These are phyloP conservation scores for Noctua janthina DNA, from an alignment of 2,888 invertebrate genomes.

Conservation along the genomic window DNA sequence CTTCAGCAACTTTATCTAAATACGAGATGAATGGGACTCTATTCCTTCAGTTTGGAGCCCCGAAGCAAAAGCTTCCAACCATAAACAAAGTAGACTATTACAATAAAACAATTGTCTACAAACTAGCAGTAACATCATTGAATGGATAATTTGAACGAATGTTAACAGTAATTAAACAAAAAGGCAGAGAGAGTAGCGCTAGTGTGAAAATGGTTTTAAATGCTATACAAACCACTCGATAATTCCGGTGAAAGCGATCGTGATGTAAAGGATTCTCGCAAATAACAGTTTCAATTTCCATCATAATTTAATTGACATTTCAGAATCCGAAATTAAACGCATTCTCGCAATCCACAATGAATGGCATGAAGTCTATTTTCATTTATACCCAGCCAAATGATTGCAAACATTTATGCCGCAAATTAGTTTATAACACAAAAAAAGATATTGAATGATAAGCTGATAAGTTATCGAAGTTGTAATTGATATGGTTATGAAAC, in stretches of 20 bases:
- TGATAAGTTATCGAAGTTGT: slow-evolving; percentile 64
- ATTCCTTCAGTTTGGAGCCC: slow-evolving; percentile 15
- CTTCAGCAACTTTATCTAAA: background rate
- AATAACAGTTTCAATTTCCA: slow-evolving; percentile 8
- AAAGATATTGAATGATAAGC: slow-evolving; percentile 61
- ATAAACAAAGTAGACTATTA: background rate
- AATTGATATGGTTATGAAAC: slow-evolving; percentile 73
- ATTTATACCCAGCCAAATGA: background rate
- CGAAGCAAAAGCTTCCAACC: background rate
- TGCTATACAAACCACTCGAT: background rate
- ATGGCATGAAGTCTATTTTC: slow-evolving; percentile 22
- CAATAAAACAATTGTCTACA: slow-evolving; percentile 14
- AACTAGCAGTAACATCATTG: background rate
- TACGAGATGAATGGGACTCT: slow-evolving; percentile 3
- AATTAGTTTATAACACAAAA: slow-evolving; percentile 58
- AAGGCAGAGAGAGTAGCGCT: background rate
- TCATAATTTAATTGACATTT: slow-evolving; percentile 11
- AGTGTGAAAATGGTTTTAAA: slow-evolving; percentile 3
- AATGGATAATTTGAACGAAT: slow-evolving; percentile 5
- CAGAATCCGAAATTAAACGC: slow-evolving; percentile 6
- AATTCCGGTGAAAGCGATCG: background rate
- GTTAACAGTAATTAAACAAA: background rate
- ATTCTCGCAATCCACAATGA: slow-evolving; percentile 5
- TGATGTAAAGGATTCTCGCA: slow-evolving; percentile 1
- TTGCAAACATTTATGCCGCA: slow-evolving; percentile 26